Evolutionary conservation across 2,797 vertebrate species (phyloP), one percentile per base, ranked within the genome.

Genomic region (Ciconia nigra): DNA sequence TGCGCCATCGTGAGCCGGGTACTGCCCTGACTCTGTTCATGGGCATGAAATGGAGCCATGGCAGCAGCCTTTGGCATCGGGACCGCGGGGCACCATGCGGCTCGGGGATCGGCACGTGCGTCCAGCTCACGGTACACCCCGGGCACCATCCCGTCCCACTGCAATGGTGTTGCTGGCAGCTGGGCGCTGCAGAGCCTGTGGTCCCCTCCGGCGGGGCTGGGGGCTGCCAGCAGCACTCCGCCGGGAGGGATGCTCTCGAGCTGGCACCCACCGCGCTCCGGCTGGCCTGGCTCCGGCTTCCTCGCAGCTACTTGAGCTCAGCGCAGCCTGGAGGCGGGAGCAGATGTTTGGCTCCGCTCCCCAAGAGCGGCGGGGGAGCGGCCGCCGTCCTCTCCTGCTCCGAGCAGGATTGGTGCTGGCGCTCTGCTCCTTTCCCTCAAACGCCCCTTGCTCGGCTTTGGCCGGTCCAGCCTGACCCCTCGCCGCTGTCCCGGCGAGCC

Each of bases 341-440:
- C 96, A 97, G 96, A 96, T 97, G 96, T 95, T 97, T 97, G 97
- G 96, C 97, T 93, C 14, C 0, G 74, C 69, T 90, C 79, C 85
- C 46, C 17, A 1, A 2, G 62, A 77, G 61, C n/a, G 11, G 80
- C 20, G 3, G 92, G 84, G 89, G 92, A 83, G 73, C 52, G 1
- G 59, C 90, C 29, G 19, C 81, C 78, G 54, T 83, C 83, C 79
- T 85, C 89, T 85, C 58, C 58, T 71, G 47, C 79, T 93, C 77
- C 0, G 5, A 71, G 87, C 49, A 39, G 93, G 88, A 87, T 84
- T 74, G 89, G 79, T 0, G 22, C 80, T 92, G 95, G 65, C 66
- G 21, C 83, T 65, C 65, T 14, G 55, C 57, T 93, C 70, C 59
- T 62, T 91, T 93, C 82, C 80, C 81, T 90, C 4, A 0, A 76